A percentile compares a stretch with the other conserved stretches of the same genome.
phyloP scores from a whole-genome alignment of 2,113 vertebrate species.

The Perca flavescens region DNA sequence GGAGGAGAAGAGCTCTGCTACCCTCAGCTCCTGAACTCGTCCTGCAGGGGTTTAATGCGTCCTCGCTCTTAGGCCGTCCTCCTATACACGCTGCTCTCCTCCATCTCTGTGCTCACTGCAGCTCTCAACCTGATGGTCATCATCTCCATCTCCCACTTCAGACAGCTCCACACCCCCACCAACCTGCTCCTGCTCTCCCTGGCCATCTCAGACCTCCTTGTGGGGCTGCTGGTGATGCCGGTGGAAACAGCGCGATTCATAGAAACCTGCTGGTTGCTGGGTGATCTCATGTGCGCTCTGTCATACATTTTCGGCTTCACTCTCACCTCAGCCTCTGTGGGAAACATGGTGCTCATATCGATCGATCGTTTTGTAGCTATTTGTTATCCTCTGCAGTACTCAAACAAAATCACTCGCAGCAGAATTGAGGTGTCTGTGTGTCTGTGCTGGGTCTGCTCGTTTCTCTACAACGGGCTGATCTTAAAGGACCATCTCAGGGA shows the following conservation, averaged over 20 bases:
- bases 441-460: slow-evolving; percentile 65
- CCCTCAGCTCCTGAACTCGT: slow-evolving; percentile 51
- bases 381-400: slow-evolving; percentile 71
- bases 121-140: slow-evolving; percentile 68
- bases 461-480: slow-evolving; percentile 61
- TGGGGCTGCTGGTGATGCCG: slow-evolving; percentile 87
- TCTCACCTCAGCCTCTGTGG: slow-evolving; percentile 69
- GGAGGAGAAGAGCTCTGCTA: slow-evolving; percentile 51
- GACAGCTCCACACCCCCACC: slow-evolving; percentile 79
- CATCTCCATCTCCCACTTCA: slow-evolving; percentile 77
- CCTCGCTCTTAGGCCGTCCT: slow-evolving; percentile 30
- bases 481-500: slow-evolving; percentile 52
- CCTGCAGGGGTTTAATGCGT: slow-evolving; percentile 42
- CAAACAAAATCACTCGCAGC: slow-evolving; percentile 50
- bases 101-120: slow-evolving; percentile 47
- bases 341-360: slow-evolving; percentile 73
- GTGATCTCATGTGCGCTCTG: slow-evolving; percentile 65
- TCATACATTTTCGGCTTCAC: slow-evolving; percentile 53
- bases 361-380: slow-evolving; percentile 74
- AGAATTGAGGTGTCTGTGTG: slow-evolving; percentile 48
- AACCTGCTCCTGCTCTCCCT: slow-evolving; percentile 81
- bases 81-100: slow-evolving; percentile 51
- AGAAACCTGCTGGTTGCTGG: slow-evolving; percentile 77
- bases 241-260: slow-evolving; percentile 72
- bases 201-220: slow-evolving; percentile 74